Evolutionary conservation across 2,113 vertebrate species (phyloP), one percentile per base, ranked within the genome.

Genomic region (Poeciliopsis turrubarensis): DNA sequence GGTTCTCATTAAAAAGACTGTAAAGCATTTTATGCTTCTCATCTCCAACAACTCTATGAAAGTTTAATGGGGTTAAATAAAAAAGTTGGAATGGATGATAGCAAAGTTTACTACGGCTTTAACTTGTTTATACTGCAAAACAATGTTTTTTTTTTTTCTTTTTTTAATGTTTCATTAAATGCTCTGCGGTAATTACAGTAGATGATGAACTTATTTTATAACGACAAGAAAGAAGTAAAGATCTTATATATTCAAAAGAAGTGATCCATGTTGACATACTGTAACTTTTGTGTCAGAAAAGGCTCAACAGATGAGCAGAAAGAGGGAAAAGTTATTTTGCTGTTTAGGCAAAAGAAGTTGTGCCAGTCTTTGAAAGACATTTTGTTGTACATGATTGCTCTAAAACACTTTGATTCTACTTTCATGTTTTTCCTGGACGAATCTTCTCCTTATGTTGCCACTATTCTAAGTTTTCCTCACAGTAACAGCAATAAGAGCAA

Each of bases 1-100:
- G 39, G 61, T 22, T 9, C 29, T 65, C 25, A 30, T 67, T 68
- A 78, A 60, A 85, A 51, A 37, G 51, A 63, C 65, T 31, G 25
- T 75, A 31, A 41, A 60, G 22, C 60, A 41, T 39, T 31, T 39
- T 68, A 34, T 65, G 64, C 25, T 0, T 70, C 69, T 65, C 25
- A 22, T 71, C 60, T 37, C 69, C 72, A 27, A 7, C 31, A 29
- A 54, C 68, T 77, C 61, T 32, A 81, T 87, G 65, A 75, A 87
- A 76, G 44, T 86, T 87, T 80, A 1, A 85, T 85, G 73, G 60
- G 65, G 41, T 79, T 69, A 63, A 68, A 30, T 57, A 9, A 70
- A 10, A 26, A n/a, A 27, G 37, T 44, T 31, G 39, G 17, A 65
- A 67, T 29, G 47, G 68, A 57, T 57, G 60, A 31, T 44, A 0